Evolutionary conservation across 2,888 invertebrate species (phyloP), one percentile per base, ranked within the genome.

Genomic region (Ormyrus rosae): DNA sequence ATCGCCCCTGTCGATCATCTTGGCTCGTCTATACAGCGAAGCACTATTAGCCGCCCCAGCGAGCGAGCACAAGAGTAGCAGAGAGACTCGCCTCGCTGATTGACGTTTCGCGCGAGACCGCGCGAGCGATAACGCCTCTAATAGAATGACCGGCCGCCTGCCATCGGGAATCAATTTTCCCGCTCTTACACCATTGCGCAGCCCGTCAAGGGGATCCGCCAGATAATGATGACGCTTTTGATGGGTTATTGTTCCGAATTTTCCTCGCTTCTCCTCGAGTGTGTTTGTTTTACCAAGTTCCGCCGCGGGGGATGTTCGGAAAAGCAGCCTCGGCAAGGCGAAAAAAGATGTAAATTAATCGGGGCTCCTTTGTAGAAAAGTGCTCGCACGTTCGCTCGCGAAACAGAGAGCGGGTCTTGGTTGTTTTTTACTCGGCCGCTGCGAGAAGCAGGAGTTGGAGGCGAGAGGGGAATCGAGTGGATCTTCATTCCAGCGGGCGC

Each of bases 1-100:
- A 87, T 87, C 87, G 84, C 80, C 78, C 77, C 83, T 82, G 87
- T 87, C 87, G 86, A 79, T 87, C 87, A 87, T 87, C 86, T 86
- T 83, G 86, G 83, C 83, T 58, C 77, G 34, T 45, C 70, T 45
- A 53, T 84, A 85, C 86, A 84, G 76, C 84, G 83, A 86, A 85
- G 84, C 82, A 83, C 87, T 86, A 86, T 86, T 86, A 86, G 84
- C 81, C 85, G 84, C 81, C 80, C 84, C 82, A 82, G 74, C 75
- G 81, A 80, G 61, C 81, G 72, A 68, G 74, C 79, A 81, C 82
- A 60, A 60, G 78, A 82, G 79, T n/a, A 51, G 55, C 34, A 55
- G 56, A 56, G 63, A 53, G 53, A 34, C 9, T 13, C 4, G 56
- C 55, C 48, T 13, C 19, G 46, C 53, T 71, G 77, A 78, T 78